phyloP scores from a whole-genome alignment of 2,113 vertebrate species.

The Abramis brama region DNA sequence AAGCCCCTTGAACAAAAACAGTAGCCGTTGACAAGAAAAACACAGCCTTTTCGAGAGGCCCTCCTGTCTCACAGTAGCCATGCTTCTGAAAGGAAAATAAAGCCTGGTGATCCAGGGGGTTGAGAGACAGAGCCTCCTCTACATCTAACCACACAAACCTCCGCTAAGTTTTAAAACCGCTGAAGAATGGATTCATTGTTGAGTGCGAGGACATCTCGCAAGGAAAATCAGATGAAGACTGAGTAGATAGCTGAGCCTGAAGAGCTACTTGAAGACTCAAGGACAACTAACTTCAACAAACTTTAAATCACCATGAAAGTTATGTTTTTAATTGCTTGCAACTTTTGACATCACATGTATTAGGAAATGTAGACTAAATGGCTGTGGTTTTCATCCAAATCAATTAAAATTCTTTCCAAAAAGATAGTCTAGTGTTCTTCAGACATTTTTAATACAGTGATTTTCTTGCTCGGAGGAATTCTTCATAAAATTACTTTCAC shows the following conservation, averaged over 20 bases:
- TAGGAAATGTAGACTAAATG: not conserved
- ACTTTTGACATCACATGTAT: not conserved
- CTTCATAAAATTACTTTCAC: not conserved
- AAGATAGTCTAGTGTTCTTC: not conserved
- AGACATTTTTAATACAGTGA: not conserved
- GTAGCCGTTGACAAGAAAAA: conserved; percentile 72
- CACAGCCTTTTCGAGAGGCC: conserved; percentile 58
- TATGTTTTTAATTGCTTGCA: not conserved
- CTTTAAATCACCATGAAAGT: not conserved
- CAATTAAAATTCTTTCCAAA: not conserved
- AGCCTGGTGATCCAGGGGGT: conserved; percentile 58
- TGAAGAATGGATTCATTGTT: conserved; percentile 65
- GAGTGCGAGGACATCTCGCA: conserved; percentile 22
- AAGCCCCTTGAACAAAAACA: conserved; percentile 67
- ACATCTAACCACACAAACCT: conserved; percentile 54
- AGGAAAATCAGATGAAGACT: conserved; percentile 17
- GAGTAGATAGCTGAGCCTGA: conserved; percentile 17
- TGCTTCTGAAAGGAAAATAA: conserved; percentile 68
- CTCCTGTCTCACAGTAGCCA: conserved; percentile 55
- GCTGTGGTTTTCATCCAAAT: not conserved
- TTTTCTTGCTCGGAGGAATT: not conserved
- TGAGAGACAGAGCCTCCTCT: conserved; percentile 57
- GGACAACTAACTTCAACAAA: conserved; percentile 1
- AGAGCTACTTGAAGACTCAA: conserved; percentile 32
- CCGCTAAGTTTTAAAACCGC: conserved; percentile 57